Conservation (phyloP, 2,113 vertebrate genomes). For the Calonectris borealis region DNA sequence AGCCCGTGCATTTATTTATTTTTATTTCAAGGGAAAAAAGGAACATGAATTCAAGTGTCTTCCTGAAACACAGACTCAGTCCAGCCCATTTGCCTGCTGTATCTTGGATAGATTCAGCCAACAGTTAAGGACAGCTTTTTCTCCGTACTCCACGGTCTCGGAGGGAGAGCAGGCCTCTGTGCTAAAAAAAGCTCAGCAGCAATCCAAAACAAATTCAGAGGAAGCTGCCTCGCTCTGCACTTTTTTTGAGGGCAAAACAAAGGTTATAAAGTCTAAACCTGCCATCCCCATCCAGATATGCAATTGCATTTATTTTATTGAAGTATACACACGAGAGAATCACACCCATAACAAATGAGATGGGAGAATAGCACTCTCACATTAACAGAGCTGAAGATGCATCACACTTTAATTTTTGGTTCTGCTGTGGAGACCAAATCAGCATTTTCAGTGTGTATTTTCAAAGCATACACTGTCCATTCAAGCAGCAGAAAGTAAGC, state of each 20-base stretch:
- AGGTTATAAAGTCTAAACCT: background rate
- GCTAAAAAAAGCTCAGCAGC: slow-evolving; percentile 26
- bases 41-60: background rate
- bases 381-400: background rate
- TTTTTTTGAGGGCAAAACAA: background rate
- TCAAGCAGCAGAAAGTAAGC: background rate
- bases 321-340: rapidly evolving
- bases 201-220: background rate
- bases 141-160: background rate
- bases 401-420: background rate
- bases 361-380: background rate
- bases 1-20: slow-evolving; percentile 19
- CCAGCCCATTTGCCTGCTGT: background rate
- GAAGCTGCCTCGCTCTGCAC: background rate
- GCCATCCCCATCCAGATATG: background rate
- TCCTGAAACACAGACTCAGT: background rate
- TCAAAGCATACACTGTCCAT: background rate
- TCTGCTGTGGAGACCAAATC: background rate
- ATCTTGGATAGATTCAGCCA: background rate
- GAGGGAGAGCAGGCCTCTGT: background rate
- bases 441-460: background rate
- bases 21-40: background rate
- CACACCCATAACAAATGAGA: background rate
- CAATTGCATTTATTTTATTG: background rate
- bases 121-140: background rate